A percentile compares a stretch with the other conserved stretches of the same genome.
phyloP scores from a whole-genome alignment of 2,888 invertebrate species.

The Drosophila flavopinicola region DNA sequence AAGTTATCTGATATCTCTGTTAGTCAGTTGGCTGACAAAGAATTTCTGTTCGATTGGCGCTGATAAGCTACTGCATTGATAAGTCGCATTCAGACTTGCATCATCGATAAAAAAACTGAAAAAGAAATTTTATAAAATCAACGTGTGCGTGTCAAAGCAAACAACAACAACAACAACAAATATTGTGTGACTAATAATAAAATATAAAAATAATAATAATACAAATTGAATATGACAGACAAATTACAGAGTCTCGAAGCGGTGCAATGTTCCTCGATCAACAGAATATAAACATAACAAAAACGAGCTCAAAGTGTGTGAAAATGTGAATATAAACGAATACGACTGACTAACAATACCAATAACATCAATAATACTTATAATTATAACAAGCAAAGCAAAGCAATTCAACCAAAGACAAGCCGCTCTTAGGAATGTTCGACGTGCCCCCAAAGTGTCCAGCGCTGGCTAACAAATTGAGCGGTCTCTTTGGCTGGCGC shows the following conservation, averaged over 20 bases:
- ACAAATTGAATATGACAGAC: constrained; percentile 1
- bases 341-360: constrained; percentile 20
- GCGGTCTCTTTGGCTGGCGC: constrained; percentile 91
- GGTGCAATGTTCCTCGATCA: constrained; percentile 30
- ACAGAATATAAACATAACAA: not conserved
- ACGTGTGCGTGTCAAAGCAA: constrained; percentile 20
- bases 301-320: constrained; percentile 32
- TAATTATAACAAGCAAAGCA: constrained; percentile 6
- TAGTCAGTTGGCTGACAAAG: constrained; percentile 6
- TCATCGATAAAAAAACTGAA: constrained; percentile 48
- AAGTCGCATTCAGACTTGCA: constrained; percentile 47
- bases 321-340: constrained; percentile 23
- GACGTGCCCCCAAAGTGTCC: constrained; percentile 89
- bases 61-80: constrained; percentile 31
- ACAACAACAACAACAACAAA: constrained; percentile 15
- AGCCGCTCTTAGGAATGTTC: constrained; percentile 84
- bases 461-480: constrained; percentile 91
- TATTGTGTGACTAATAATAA: constrained; percentile 3
- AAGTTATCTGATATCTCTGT: constrained; percentile 15
- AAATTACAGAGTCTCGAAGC: constrained; percentile 12
- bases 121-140: not conserved
- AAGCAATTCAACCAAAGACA: constrained; percentile 19
- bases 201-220: not conserved
- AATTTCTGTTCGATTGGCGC: not conserved
- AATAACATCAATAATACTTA: constrained; percentile 4